phyloP scores from a whole-genome alignment of 1,140 invertebrate species.

The Portunus trituberculatus region DNA sequence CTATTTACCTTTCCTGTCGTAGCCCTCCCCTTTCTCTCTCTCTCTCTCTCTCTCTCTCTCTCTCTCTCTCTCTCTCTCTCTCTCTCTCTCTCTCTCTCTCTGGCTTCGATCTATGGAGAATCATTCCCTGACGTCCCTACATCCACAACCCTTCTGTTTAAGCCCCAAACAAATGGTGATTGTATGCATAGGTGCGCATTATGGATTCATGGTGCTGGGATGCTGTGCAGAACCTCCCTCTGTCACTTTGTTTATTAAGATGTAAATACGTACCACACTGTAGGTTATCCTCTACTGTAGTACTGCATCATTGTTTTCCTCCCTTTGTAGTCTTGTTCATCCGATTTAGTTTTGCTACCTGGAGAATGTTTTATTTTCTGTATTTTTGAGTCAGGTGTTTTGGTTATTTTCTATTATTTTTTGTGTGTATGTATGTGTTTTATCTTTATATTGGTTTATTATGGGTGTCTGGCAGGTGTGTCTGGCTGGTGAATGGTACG shows the following conservation, averaged over 20 bases:
- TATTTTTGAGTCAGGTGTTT: too few relatives aligned
- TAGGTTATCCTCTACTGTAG: neutral
- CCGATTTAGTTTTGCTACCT: neutral
- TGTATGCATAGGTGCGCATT: conserved; percentile 57
- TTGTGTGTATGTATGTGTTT: too few relatives aligned
- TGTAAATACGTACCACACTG: conserved; percentile 36
- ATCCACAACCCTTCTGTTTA: conserved; percentile 46
- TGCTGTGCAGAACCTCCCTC: neutral
- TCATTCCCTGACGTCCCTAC: conserved; percentile 4
- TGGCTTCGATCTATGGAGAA: too few relatives aligned
- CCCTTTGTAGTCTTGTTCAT: neutral
- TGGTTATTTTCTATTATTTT: too few relatives aligned
- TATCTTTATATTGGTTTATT: too few relatives aligned
- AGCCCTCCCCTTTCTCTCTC: neutral
- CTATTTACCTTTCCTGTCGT: neutral
- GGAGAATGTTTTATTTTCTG: neutral
- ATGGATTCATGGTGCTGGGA: conserved; percentile 51
- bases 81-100: neutral
- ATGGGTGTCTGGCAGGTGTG: too few relatives aligned
- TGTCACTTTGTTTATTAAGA: conserved; percentile 47
- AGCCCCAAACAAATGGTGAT: conserved; percentile 53
- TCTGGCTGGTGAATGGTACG: too few relatives aligned
- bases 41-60: neutral
- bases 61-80: neutral
- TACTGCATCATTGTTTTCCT: neutral